A percentile compares a stretch with the other conserved stretches of the same genome.
Conservation (phyloP, 2,888 invertebrate genomes). For the Ectobius pallidus region DNA sequence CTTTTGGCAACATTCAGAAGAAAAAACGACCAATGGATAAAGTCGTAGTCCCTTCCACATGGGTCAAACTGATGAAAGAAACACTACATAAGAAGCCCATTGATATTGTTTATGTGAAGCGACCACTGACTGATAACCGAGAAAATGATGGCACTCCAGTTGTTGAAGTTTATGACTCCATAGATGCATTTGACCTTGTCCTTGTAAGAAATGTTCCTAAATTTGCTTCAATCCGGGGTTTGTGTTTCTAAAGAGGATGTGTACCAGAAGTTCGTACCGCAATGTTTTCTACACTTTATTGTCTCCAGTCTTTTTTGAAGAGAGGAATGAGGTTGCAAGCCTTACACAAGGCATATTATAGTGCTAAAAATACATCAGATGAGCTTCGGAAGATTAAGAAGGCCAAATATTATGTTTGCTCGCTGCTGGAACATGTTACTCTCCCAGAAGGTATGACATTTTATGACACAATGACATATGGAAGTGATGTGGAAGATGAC, state of each 20-base stretch:
- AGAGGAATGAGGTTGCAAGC: neutral
- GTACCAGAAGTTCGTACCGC: conserved; percentile 10
- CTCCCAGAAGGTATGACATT: neutral
- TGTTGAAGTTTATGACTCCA: conserved; percentile 14
- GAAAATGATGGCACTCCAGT: conserved; percentile 18
- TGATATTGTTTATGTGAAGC: neutral
- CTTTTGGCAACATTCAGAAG: conserved; percentile 1
- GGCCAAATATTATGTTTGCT: conserved; percentile 12
- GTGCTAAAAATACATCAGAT: neutral
- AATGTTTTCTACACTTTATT: conserved; percentile 14
- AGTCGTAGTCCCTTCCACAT: neutral
- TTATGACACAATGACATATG: neutral
- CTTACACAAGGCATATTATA: conserved; percentile 12
- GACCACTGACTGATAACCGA: neutral
- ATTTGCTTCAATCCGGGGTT: conserved; percentile 4
- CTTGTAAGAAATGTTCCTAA: conserved; percentile 24
- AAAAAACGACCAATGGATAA: neutral
- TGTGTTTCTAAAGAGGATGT: conserved; percentile 7
- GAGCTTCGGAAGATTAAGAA: neutral
- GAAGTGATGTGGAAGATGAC: conserved; percentile 6
- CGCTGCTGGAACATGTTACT: conserved; percentile 19
- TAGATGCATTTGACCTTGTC: neutral
- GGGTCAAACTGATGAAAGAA: neutral
- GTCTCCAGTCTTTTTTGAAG: conserved; percentile 18
- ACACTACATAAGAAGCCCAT: neutral